Base-by-base conservation (phyloP, 1,140 invertebrate genomes). In the Dolichoris vasculosae region DNA sequence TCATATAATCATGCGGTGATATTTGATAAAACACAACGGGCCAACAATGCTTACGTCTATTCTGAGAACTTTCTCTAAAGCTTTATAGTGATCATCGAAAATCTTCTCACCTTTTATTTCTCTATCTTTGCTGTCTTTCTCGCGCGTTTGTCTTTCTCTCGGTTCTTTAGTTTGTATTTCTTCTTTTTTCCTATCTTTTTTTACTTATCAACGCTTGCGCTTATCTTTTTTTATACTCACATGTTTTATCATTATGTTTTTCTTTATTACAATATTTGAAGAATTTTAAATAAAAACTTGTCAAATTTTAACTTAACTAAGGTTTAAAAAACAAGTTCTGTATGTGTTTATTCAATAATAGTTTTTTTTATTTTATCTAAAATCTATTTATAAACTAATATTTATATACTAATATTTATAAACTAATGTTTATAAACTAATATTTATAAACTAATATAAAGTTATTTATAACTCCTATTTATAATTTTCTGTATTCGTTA, bases 11-110 rank as follows among this genome's bases (percentile, higher is more conserved):
- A 83, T 86, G 78, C 64, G 30, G 63, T n/a, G 75, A 46, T 26
- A 48, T 43, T 63, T 84, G 64, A 84, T 79, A 71, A 26, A 46
- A 71, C 15, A 55, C 23, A 64, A 55, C 35, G 64, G 46, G 2
- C 23, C 46, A 78, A 30, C 30, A 6, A 46, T 46, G 43, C 82
- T 69, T 79, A 77, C 51, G 82, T 46, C n/a, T 63, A 67, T 71
- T 48, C 43, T 51, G 17, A n/a, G 87, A 59, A 59, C 89, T 90
- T 89, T 90, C 86, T 89, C 88, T 87, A 81, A 88, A 87, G 87
- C 64, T 87, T 87, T 79, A 8, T 30, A n/a, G 20, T 23, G 40
- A 48, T 69, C 79, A n/a, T 23, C 32, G 7, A 26, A 48, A 30
- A 35, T 69, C 76, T 80, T 82, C 64, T 82, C 35, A 40, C 81